Evolutionary conservation across 2,113 vertebrate species (phyloP), one percentile per base, ranked within the genome.

Genomic region (Platanista minor): DNA sequence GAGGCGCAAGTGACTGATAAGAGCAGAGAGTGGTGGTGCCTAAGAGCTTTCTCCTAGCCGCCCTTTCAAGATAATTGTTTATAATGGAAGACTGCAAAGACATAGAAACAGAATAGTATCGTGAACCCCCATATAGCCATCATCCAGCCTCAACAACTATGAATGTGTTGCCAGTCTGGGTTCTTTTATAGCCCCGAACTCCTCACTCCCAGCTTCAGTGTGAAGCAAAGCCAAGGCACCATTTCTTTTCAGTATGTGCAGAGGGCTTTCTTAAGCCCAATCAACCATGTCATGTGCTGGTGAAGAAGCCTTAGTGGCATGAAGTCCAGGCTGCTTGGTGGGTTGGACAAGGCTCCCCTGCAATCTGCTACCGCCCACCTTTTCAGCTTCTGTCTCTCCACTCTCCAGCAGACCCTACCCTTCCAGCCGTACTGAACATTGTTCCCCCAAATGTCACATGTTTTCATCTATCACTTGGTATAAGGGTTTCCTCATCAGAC

Each of bases 361-460:
- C 39, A 8, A 6, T 18, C 49, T 15, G 33, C 33, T 9, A 0
- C 10, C 10, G 0, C n/a, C 49, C 46, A 41, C 20, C 17, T 62
- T 80, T 54, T 31, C 3, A 8, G 20, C 5, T 27, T 17, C 11
- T 18, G 0, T 49, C 21, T 5, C 7, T 74, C 39, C 29, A 27
- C 33, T 64, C 33, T 52, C 27, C 39, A 8, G 64, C 11, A 33
- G 36, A 6, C 18, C 59, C 39, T 64, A 12, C 43, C 17, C 29
- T 71, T 57, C 49, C 46, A 29, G 54, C 31, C 23, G 41, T 10
- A 25, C 1, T 52, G 17, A 77, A 59, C 12, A 31, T 31, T 33
- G 23, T 46, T 86, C 4, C 10, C 33, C 46, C 27, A 31, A 27
- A 61, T 23, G 39, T 8, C 18, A 27, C 57, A 5, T 54, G 74